Evolutionary conservation across 1,140 invertebrate genomes (phyloP), one percentile per base, ranked within the genome.

Genomic region (Pemphigus obesinymphae): DNA sequence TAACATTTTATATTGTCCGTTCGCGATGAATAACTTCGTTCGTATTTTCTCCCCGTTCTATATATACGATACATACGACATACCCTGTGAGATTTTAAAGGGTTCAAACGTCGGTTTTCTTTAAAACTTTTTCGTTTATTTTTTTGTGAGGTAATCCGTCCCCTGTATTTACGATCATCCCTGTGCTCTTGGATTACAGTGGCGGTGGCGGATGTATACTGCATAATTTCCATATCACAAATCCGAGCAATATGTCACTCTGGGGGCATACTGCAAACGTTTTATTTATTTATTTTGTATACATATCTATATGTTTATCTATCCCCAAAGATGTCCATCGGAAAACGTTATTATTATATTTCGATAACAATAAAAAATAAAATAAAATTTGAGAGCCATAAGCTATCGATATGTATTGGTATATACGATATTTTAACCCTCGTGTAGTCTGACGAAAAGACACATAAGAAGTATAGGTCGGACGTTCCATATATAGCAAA

Each of bases 221-320:
- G 20, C n/a, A n/a, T n/a, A n/a, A n/a, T n/a, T n/a, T n/a, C n/a
- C n/a, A n/a, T n/a, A n/a, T 34, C 61, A 20, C 31, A 66, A 31
- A 66, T 66, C 61, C 61, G 31, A n/a, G 61, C 31, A 66, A 66
- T 66, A 66, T 66, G 61, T 66, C 61, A 31, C n/a, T 61, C 17
- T 6, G 61, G 31, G 17, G 29, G 29, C 31, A 31, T 11, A 26
- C 10, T 8, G 6, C 23, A 23, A 23, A 63, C 61, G 61, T 63
- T 63, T 63, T 63, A 31, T 63, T 34, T 63, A 17, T 34, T 63
- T 31, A 17, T 63, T 63, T 63, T 34, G 15, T 63, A 20, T 34
- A 17, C 37, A 3, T 8, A 8, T 40, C 8, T 8, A 8, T 29
- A 6, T 29, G 11, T 15, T 7, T 15, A 17, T 2, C 58, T 11